Percentiles rank a stretch among this genome's conserved stretches.
These are phyloP conservation scores for Gorsachius magnificus DNA, from an alignment of 2,797 vertebrate species.

Conservation along the genomic window DNA sequence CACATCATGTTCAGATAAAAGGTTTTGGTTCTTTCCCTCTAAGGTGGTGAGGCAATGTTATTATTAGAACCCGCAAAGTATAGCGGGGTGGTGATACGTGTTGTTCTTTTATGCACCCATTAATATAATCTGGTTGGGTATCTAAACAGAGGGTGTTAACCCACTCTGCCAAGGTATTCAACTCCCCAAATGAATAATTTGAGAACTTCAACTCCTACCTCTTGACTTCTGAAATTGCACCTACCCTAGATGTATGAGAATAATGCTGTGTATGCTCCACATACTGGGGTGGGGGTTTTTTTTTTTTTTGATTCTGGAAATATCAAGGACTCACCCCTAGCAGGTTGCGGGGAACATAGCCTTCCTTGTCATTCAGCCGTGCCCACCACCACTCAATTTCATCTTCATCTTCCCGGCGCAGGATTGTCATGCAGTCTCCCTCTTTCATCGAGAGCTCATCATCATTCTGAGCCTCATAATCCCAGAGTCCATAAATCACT, in stretches of 20 bases:
- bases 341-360: slow-evolving; percentile 92
- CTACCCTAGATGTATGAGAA: not conserved
- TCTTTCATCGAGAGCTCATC: slow-evolving; percentile 90
- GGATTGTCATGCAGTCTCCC: slow-evolving; percentile 92
- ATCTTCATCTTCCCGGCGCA: slow-evolving; percentile 90
- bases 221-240: not conserved
- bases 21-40: not conserved
- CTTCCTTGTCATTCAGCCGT: slow-evolving; percentile 83
- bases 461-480: slow-evolving; percentile 82
- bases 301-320: not conserved
- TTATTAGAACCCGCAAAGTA: not conserved
- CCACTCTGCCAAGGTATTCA: not conserved
- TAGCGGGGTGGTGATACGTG: not conserved
- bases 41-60: not conserved
- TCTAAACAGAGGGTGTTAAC: not conserved
- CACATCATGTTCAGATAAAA: fast-evolving
- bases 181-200: not conserved
- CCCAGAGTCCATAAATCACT: slow-evolving; percentile 94
- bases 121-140: not conserved
- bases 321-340: slow-evolving; percentile 86
- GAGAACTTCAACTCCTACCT: not conserved
- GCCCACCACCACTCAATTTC: slow-evolving; percentile 99
- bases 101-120: not conserved
- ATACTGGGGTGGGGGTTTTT: too few relatives aligned
- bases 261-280: not conserved